phyloP scores from a whole-genome alignment of 1,140 invertebrate genomes.

The Riptortus pedestris region DNA sequence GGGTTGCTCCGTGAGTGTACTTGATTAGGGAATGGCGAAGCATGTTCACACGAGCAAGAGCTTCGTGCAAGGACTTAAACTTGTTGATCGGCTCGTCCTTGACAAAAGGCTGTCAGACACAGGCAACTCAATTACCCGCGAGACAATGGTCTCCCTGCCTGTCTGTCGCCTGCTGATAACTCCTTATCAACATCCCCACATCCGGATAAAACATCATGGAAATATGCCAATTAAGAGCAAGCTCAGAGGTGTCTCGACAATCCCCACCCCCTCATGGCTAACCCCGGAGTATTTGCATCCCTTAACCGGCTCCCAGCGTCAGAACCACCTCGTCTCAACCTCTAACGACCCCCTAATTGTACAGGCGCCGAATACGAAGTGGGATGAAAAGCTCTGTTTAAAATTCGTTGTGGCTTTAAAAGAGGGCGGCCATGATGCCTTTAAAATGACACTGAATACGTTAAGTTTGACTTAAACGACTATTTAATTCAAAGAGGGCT shows the following conservation, averaged over 20 bases:
- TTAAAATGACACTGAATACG: constrained; percentile 18
- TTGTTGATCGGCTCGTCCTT: neutral
- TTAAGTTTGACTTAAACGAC: constrained; percentile 15
- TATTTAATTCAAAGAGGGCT: neutral
- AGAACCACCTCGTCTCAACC: neutral
- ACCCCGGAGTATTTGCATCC: constrained; percentile 1
- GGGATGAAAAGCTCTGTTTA: constrained; percentile 1
- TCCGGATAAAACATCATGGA: constrained; percentile 12
- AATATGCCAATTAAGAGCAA: constrained; percentile 7
- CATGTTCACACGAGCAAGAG: neutral
- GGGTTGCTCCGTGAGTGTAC: neutral
- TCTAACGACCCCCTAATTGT: constrained; percentile 4
- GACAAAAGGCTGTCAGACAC: neutral
- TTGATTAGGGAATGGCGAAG: neutral
- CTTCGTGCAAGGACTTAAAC: neutral
- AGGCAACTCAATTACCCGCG: constrained; percentile 5
- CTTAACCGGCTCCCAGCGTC: neutral
- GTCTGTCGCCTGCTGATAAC: neutral
- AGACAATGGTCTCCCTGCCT: constrained; percentile 5
- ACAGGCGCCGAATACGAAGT: constrained; percentile 12
- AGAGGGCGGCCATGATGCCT: constrained; percentile 14
- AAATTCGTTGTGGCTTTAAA: constrained; percentile 15
- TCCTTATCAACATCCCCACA: neutral
- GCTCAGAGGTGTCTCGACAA: neutral
- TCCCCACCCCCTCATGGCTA: neutral